Percentiles rank a stretch among this genome's conserved stretches.
Evolutionary conservation across 2,113 vertebrate genomes (phyloP).

Genomic region (Xiphorhynchus elegans): DNA sequence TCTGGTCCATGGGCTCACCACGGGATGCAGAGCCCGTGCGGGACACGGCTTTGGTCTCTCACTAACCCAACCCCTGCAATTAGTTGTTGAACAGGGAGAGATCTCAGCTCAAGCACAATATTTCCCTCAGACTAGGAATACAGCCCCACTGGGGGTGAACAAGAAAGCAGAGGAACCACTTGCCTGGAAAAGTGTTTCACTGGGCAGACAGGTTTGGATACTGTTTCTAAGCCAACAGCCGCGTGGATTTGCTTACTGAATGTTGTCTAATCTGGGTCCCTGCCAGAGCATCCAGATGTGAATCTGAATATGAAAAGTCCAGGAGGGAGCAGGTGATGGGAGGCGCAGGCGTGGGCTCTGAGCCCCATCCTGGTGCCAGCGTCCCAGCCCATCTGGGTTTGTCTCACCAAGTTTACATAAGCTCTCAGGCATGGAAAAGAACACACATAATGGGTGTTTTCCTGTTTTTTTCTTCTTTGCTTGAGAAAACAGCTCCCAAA

Average conservation of each 20-base stretch:
- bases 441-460: not conserved
- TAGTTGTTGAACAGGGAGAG: rapidly evolving
- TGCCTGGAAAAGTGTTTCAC: not conserved
- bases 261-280: not conserved
- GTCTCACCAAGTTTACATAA: not conserved
- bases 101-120: rapidly evolving
- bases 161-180: not conserved
- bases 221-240: not conserved
- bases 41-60: not conserved
- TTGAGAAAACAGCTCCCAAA: not conserved
- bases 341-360: not conserved
- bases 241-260: not conserved
- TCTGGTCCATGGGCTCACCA: not conserved
- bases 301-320: conserved; percentile 60
- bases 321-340: conserved; percentile 39
- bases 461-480: not conserved
- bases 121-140: not conserved
- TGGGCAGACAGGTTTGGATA: not conserved
- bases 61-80: not conserved
- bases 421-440: not conserved
- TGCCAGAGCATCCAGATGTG: conserved; percentile 60
- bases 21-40: rapidly evolving
- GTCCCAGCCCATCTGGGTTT: not conserved
- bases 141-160: rapidly evolving
- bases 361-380: not conserved